Evolutionary conservation across 2,888 invertebrate genomes (phyloP).

Genomic region (Salticus scenicus): DNA sequence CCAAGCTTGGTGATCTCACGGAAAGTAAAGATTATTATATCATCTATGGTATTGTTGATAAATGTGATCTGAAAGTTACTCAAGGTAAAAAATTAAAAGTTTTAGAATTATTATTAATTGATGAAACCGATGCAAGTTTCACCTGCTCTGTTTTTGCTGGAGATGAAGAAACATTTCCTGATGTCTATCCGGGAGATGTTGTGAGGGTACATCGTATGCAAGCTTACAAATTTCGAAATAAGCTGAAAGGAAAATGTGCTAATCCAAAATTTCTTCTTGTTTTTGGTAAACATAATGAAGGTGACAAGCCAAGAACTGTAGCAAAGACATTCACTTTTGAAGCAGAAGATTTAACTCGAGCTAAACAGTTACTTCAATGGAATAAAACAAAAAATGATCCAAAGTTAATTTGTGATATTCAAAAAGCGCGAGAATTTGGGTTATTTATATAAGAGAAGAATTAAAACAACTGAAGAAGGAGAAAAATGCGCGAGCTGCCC

Average conservation of each 20-base stretch:
- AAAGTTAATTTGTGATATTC: too few relatives aligned
- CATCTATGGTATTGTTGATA: slow-evolving; percentile 59
- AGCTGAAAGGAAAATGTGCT: slow-evolving; percentile 41
- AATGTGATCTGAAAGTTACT: slow-evolving; percentile 45
- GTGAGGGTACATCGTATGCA: slow-evolving; percentile 61
- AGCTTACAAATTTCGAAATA: slow-evolving; percentile 49
- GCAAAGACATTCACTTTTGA: slow-evolving; percentile 59
- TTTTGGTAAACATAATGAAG: slow-evolving; percentile 49
- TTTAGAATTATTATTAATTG: slow-evolving; percentile 45
- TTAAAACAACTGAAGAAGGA: too few relatives aligned
- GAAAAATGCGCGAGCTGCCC: too few relatives aligned
- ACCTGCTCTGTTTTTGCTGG: slow-evolving; percentile 41
- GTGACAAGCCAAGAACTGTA: slow-evolving; percentile 42
- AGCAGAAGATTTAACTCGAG: slow-evolving; percentile 27
- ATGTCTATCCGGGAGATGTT: slow-evolving; percentile 66
- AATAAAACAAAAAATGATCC: too few relatives aligned
- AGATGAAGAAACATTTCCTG: slow-evolving; percentile 57
- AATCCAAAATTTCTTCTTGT: slow-evolving; percentile 46
- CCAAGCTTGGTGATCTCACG: slow-evolving; percentile 24
- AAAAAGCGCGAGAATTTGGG: too few relatives aligned
- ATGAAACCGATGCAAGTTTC: slow-evolving; percentile 57
- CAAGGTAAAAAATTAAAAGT: slow-evolving; percentile 46
- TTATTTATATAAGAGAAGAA: too few relatives aligned
- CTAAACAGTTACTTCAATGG: too few relatives aligned
- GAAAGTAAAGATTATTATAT: slow-evolving; percentile 33